These are phyloP conservation scores for Taeniopygia guttata DNA, from an alignment of 2,797 vertebrate genomes.

Conservation along the genomic window DNA sequence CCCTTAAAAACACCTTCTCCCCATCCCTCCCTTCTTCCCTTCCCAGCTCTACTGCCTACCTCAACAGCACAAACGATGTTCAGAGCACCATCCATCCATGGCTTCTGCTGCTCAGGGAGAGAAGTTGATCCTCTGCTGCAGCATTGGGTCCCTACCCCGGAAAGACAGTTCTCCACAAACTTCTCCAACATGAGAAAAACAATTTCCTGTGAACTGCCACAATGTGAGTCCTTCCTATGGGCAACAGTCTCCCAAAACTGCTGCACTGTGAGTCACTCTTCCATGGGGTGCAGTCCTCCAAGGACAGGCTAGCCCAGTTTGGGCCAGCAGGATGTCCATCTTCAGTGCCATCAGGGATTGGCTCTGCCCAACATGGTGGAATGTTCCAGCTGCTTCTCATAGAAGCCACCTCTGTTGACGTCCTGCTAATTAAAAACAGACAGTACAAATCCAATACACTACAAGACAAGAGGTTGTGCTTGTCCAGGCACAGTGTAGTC, in stretches of 20 bases:
- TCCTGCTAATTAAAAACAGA: neutral
- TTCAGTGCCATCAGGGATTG: neutral
- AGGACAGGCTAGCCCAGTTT: neutral
- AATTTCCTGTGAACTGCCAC: neutral
- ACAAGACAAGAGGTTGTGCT: neutral
- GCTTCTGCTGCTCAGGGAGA: neutral
- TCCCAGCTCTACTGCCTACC: neutral
- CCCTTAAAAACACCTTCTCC: neutral
- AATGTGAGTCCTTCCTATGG: neutral
- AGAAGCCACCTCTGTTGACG: neutral
- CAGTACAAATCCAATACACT: neutral
- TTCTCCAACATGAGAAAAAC: neutral
- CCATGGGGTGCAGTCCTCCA: rapidly evolving
- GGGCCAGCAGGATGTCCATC: neutral
- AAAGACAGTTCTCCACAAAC: neutral
- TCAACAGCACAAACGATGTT: rapidly evolving
- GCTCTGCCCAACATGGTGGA: neutral
- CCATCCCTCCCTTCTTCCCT: neutral
- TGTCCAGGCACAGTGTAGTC: neutral
- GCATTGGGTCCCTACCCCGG: neutral
- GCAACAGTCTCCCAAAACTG: neutral
- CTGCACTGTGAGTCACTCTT: rapidly evolving
- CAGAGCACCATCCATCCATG: neutral
- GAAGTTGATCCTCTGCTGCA: neutral
- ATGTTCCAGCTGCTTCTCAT: neutral